Evolutionary conservation across 2,113 vertebrate genomes (phyloP).

Genomic region (Lophotis ruficrista): DNA sequence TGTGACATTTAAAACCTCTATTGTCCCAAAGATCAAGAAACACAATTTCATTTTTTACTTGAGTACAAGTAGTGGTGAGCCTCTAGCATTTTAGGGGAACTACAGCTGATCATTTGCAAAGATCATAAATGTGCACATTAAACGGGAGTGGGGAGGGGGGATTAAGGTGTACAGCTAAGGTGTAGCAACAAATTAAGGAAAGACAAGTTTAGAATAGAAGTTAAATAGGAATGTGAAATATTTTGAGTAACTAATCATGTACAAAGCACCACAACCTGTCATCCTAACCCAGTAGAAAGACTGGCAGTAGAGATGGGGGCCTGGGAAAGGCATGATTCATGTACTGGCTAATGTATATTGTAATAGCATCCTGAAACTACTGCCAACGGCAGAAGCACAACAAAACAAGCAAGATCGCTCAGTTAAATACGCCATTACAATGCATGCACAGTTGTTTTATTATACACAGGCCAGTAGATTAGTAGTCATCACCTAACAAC

Average conservation of each 20-base stretch:
- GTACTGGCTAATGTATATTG: not conserved
- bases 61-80: not conserved
- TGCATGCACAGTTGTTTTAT: conserved; percentile 51
- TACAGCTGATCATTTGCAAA: not conserved
- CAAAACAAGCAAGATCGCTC: not conserved
- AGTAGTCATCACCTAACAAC: not conserved
- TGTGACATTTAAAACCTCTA: not conserved
- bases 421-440: conserved; percentile 23
- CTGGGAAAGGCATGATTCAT: not conserved
- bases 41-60: not conserved
- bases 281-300: not conserved
- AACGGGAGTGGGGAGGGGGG: fast-evolving
- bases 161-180: not conserved
- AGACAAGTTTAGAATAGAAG: not conserved
- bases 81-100: not conserved
- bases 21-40: not conserved
- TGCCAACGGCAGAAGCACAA: conserved; percentile 7
- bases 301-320: not conserved
- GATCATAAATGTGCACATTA: not conserved
- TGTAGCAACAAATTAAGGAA: not conserved
- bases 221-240: not conserved
- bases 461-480: conserved; percentile 7
- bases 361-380: not conserved
- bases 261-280: not conserved
- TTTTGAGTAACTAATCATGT: not conserved